A percentile compares a stretch with the other conserved stretches of the same genome.
Conservation (phyloP, 37 sponge, comb jelly and placozoan species). For the Cladorhizidae sp. region DNA sequence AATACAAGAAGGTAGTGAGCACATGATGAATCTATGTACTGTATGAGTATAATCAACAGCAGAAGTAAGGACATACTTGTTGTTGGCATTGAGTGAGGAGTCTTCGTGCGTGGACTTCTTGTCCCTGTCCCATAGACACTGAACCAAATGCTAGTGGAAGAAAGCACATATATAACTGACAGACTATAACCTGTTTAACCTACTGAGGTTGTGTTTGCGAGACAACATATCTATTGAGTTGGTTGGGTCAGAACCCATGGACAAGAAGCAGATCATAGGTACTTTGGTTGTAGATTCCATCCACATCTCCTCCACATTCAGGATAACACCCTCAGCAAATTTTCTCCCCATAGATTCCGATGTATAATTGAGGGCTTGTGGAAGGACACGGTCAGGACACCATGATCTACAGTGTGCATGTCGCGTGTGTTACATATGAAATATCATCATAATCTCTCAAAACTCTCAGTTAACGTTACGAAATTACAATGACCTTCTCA, state of each 20-base stretch:
- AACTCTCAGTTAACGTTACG: too few relatives aligned
- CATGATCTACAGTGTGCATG: too few relatives aligned
- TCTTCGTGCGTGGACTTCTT: conserved; percentile 97
- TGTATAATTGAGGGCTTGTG: conserved; percentile 96
- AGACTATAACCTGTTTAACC: background rate
- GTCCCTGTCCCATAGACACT: conserved; percentile 99
- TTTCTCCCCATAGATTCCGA: conserved; percentile 91
- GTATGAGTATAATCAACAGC: background rate
- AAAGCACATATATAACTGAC: background rate
- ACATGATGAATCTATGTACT: background rate
- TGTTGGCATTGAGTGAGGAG: conserved; percentile 82
- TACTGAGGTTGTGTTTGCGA: conserved; percentile 81
- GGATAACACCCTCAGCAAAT: conserved; percentile 98
- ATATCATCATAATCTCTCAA: too few relatives aligned
- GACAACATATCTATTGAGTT: conserved; percentile 87
- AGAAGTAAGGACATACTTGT: too few relatives aligned
- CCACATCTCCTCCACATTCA: conserved; percentile 92
- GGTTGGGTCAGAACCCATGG: conserved; percentile 99
- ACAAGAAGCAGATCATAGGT: conserved; percentile 94
- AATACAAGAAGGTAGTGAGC: background rate
- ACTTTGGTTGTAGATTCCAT: conserved; percentile 88
- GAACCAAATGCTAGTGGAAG: conserved; percentile 66
- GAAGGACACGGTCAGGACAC: conserved; percentile 96
- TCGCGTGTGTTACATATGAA: too few relatives aligned
- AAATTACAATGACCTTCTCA: too few relatives aligned